Percentiles rank a stretch among this genome's conserved stretches.
Conservation (phyloP, 1,140 invertebrate genomes). For the Aphaenogaster rudis region DNA sequence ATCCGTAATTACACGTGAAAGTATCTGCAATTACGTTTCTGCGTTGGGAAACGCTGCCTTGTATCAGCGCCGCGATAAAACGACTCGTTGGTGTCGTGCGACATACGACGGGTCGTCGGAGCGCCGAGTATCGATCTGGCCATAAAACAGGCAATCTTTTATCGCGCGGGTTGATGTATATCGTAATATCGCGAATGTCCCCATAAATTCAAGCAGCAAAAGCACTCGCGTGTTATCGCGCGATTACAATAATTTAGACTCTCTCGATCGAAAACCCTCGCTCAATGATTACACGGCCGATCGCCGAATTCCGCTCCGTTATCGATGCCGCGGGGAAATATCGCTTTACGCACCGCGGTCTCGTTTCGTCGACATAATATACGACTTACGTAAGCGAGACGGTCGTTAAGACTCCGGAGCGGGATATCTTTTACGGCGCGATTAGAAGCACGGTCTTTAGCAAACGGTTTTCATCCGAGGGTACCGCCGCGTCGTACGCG, state of each 20-base stretch:
- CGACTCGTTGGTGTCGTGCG: constrained; percentile 27
- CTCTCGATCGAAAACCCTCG: no score
- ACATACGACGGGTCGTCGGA: constrained; percentile 13
- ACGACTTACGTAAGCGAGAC: constrained; percentile 25
- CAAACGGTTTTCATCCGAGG: constrained; percentile 29
- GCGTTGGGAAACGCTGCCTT: constrained; percentile 3
- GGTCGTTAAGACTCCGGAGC: constrained; percentile 6
- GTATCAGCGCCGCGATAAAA: constrained; percentile 21
- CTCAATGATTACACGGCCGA: neutral
- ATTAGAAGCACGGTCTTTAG: constrained; percentile 38
- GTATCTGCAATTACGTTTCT: constrained; percentile 28
- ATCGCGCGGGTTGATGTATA: constrained; percentile 34
- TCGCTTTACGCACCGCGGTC: neutral
- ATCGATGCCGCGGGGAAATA: neutral
- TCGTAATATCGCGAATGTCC: constrained; percentile 22
- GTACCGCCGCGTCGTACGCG: neutral
- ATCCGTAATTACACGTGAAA: neutral
- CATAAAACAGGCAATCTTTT: constrained; percentile 56
- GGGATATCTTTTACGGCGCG: constrained; percentile 18
- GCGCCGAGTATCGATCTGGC: constrained; percentile 35
- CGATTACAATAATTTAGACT: neutral
- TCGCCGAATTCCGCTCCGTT: neutral
- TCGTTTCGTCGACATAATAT: constrained; percentile 18
- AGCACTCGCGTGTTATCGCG: neutral
- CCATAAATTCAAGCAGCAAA: neutral